Conservation (phyloP, 2,113 vertebrate genomes). For the Poeciliopsis turrubarensis region DNA sequence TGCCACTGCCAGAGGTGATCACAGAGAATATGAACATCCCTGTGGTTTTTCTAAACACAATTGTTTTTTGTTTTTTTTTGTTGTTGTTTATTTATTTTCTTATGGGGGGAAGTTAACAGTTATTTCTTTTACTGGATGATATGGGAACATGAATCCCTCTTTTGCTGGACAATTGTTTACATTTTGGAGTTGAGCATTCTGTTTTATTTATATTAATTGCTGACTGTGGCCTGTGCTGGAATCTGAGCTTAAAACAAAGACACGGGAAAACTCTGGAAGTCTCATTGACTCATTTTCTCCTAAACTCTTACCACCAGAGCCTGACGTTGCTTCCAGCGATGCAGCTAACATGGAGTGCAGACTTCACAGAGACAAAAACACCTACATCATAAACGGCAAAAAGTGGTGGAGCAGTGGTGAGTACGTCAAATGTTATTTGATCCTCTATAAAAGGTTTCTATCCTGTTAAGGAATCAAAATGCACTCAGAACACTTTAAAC, state of each 20-base stretch:
- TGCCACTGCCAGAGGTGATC: conserved; percentile 37
- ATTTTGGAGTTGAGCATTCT: not conserved
- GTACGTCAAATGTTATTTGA: conserved; percentile 52
- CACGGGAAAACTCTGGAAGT: not conserved
- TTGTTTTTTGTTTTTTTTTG: not conserved
- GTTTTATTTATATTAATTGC: not conserved
- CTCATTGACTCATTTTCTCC: not conserved
- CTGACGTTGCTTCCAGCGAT: conserved; percentile 92
- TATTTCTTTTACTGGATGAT: not conserved
- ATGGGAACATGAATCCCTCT: not conserved
- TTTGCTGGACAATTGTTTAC: not conserved
- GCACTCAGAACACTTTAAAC: not conserved
- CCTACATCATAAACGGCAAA: conserved; percentile 87
- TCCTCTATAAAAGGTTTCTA: not conserved
- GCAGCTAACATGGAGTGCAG: conserved; percentile 91
- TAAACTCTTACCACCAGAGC: conserved; percentile 77
- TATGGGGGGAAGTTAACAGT: not conserved
- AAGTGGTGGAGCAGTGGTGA: conserved; percentile 97
- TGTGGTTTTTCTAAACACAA: conserved; percentile 27
- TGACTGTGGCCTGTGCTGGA: not conserved
- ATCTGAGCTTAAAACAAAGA: not conserved
- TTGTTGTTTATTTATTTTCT: not conserved
- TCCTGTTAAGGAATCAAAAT: not conserved
- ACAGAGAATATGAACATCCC: conserved; percentile 32
- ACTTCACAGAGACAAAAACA: conserved; percentile 78